Base-by-base conservation (phyloP, 2,797 vertebrate species). In the Crax fasciolata region DNA sequence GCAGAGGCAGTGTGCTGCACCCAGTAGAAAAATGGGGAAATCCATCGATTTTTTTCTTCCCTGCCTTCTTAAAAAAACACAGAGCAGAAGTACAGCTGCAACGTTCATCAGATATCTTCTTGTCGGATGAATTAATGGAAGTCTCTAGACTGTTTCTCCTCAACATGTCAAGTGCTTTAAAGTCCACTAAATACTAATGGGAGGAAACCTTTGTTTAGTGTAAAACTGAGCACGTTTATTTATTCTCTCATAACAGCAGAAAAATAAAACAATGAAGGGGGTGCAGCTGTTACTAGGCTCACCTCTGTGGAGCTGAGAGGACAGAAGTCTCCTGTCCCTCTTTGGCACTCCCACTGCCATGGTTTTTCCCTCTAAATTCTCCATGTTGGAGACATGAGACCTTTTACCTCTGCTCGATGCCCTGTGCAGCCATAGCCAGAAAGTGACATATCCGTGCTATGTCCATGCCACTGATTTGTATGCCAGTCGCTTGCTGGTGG, bases 271-370 rank as follows among this genome's bases (percentile, higher is more conserved):
- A 52, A 3, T 3, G 51, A 72, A 75, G 18, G 18, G 8, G 11
- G 3, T 4, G 44, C 8, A 4, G 10, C 21, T 8, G 4, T 30
- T 19, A 10, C 48, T 1, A 3, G 17, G 38, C 12, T 76, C 4
- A 3, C 13, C 17, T 67, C 68, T 4, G 16, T 9, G 32, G 20
- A 30, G 48, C 13, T 41, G 54, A n/a, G 23, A 39, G 24, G 18
- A 28, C 49, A 25, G 43, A 9, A 0, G 0, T 11, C 23, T 30
- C 49, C 13, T 13, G 15, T 32, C 18, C 30, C 46, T 28, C 23
- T n/a, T 24, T 16, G 6, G 9, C 4, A 11, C 32, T 44, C 12
- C 24, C 28, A 6, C 8, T 3, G 1, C 51, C 25, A 23, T 13
- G 32, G 20, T 1, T 38, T 32, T 7, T 49, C 57, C 15, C 41